Percentiles rank a stretch among this genome's conserved stretches.
These are phyloP conservation scores for Coreius guichenoti DNA, from an alignment of 2,797 vertebrate genomes.

Conservation along the genomic window DNA sequence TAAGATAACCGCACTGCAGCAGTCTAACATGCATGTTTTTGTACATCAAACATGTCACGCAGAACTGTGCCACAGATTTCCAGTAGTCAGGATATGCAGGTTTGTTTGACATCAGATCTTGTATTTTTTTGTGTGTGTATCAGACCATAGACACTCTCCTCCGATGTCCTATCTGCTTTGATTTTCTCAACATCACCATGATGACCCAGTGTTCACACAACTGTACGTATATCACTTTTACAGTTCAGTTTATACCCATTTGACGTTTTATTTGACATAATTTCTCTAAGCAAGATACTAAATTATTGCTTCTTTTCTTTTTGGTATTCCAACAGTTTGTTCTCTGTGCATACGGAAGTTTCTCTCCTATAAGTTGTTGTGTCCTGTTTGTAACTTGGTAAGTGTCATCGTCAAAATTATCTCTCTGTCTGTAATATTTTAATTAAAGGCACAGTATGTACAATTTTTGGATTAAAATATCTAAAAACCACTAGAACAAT, in stretches of 20 bases:
- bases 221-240: constrained; percentile 81
- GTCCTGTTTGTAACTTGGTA: constrained; percentile 91
- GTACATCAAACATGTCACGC: too few relatives aligned
- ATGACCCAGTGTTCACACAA: constrained; percentile 94
- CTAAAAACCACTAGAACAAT: too few relatives aligned
- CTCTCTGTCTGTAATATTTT: too few relatives aligned
- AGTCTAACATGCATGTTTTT: not conserved
- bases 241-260: not conserved
- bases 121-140: constrained; percentile 51
- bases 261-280: not conserved
- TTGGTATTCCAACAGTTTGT: constrained; percentile 83
- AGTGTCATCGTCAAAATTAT: not conserved
- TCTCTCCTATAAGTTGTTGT: constrained; percentile 89
- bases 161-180: constrained; percentile 92
- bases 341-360: constrained; percentile 95
- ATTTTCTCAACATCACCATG: constrained; percentile 89
- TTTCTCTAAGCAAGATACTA: not conserved
- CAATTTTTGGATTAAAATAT: too few relatives aligned
- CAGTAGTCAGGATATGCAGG: not conserved
- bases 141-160: constrained; percentile 86
- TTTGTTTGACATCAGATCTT: not conserved
- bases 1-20: not conserved
- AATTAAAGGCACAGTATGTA: too few relatives aligned
- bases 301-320: not conserved
- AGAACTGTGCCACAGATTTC: not conserved